Evolutionary conservation across 2,113 vertebrate species (phyloP).

Genomic region (Sinocyclocheilus grahami): DNA sequence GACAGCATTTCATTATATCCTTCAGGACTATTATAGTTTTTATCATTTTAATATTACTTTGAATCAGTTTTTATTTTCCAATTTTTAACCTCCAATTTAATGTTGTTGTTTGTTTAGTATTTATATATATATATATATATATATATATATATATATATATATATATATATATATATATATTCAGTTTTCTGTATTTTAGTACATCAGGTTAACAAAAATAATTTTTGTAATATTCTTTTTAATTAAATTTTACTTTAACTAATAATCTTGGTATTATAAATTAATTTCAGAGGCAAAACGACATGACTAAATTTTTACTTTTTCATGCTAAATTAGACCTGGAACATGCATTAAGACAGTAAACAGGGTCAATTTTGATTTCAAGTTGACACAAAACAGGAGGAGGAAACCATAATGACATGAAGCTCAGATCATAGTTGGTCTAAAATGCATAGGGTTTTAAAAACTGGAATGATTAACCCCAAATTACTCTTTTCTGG

Average conservation of each 20-base stretch:
- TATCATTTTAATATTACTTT: too few relatives aligned
- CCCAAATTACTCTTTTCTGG: neutral
- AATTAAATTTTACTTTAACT: too few relatives aligned
- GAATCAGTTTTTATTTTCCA: too few relatives aligned
- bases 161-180: too few relatives aligned
- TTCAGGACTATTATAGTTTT: neutral
- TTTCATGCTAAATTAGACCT: neutral
- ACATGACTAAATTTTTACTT: neutral
- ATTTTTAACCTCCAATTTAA: too few relatives aligned
- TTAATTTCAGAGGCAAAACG: neutral
- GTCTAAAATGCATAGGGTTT: neutral
- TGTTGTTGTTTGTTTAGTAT: too few relatives aligned
- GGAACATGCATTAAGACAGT: neutral
- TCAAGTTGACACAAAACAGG: neutral
- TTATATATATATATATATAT: too few relatives aligned
- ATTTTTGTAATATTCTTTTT: too few relatives aligned
- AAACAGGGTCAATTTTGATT: neutral
- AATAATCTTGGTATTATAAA: neutral
- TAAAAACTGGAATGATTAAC: neutral
- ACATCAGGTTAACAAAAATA: too few relatives aligned
- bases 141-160: too few relatives aligned
- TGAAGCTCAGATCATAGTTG: neutral
- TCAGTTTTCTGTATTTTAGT: too few relatives aligned
- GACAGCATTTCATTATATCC: neutral
- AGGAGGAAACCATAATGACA: neutral